Conservation (phyloP, 1,140 invertebrate genomes). For the Leptestheria dahalacensis region DNA sequence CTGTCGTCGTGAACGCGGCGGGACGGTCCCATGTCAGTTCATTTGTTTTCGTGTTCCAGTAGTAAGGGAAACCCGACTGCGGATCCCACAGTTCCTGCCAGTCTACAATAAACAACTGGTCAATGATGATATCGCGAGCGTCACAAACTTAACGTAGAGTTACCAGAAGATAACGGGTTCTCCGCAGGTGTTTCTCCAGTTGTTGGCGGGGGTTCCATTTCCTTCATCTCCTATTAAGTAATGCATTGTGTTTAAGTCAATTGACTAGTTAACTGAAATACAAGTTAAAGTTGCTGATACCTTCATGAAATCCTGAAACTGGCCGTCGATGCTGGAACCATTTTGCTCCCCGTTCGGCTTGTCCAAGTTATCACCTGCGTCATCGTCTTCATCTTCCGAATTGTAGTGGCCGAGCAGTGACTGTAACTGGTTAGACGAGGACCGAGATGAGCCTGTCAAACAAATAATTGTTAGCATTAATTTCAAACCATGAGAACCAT, state of each 20-base stretch:
- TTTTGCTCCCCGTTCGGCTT: neutral
- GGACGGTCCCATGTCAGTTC: constrained; percentile 10
- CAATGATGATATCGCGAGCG: neutral
- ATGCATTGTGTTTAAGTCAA: neutral
- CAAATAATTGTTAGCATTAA: neutral
- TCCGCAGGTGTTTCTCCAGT: too few species aligned
- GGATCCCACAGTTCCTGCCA: constrained; percentile 14
- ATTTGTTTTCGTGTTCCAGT: constrained; percentile 9
- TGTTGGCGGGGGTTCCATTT: too few species aligned
- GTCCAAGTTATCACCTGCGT: neutral
- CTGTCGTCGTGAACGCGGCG: neutral
- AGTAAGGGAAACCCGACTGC: constrained; percentile 10
- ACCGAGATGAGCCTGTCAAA: neutral
- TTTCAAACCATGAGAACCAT: too few species aligned
- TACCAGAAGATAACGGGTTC: neutral
- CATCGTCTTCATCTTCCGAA: neutral
- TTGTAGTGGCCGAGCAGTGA: constrained; percentile 3
- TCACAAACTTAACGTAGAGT: neutral
- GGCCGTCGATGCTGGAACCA: neutral
- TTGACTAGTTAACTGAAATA: neutral
- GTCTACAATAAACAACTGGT: neutral
- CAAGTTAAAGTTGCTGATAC: neutral
- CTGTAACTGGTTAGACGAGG: neutral
- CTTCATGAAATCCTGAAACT: constrained; percentile 7
- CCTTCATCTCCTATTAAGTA: neutral